Percentiles rank a stretch among this genome's conserved stretches.
Evolutionary conservation across 2,888 invertebrate species (phyloP).

Genomic region (Auanema freiburgensis): DNA sequence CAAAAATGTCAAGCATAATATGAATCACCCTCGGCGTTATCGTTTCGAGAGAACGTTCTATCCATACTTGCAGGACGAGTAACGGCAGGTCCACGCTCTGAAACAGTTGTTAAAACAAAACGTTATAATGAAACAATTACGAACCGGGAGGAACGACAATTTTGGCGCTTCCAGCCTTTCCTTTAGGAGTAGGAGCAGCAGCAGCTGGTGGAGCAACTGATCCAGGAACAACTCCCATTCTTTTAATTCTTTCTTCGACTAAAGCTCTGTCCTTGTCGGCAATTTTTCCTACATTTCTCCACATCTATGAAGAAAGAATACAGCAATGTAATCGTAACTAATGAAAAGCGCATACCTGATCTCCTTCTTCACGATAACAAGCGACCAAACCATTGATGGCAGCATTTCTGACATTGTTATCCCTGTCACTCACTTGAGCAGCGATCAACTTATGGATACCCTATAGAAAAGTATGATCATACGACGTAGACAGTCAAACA

Average conservation of each 20-base stretch:
- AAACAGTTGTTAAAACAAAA: background rate
- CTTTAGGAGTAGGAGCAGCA: conserved; percentile 11
- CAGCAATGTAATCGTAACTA: background rate
- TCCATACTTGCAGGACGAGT: no score
- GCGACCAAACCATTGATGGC: conserved; percentile 90
- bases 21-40: no score
- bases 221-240: conserved; percentile 70
- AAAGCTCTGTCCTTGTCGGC: conserved; percentile 82
- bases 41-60: no score
- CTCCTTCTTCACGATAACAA: conserved; percentile 87
- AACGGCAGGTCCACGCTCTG: no score
- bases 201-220: conserved; percentile 19
- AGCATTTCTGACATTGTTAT: conserved; percentile 91
- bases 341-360: conserved; percentile 74
- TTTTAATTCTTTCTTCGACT: conserved; percentile 91
- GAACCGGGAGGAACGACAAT: conserved; percentile 30
- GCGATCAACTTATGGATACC: conserved; percentile 85
- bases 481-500: background rate
- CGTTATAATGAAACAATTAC: background rate
- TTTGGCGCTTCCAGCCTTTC: conserved; percentile 29
- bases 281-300: conserved; percentile 50
- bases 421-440: conserved; percentile 90
- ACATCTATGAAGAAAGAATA: conserved; percentile 34
- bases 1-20: no score
- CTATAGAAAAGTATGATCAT: conserved; percentile 3